Base-by-base conservation (phyloP, 2,888 invertebrate species). In the Eledona agricola region DNA sequence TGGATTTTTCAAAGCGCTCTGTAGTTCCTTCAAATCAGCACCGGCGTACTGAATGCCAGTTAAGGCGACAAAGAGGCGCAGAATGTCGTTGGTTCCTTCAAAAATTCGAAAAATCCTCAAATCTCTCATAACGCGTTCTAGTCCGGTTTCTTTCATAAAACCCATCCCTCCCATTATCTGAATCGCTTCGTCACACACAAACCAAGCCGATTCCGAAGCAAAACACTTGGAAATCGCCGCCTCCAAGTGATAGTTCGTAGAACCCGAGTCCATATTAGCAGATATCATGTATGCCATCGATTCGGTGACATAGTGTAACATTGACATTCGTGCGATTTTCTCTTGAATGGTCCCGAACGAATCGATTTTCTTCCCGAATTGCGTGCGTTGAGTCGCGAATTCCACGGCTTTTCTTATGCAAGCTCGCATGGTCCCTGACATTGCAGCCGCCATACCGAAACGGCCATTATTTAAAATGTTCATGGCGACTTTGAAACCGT, bases 41-140 rank as follows among this genome's bases (percentile, higher is more conserved):
- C 98, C 98, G 26, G 96, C 96, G 80, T 90, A 91, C 79, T 97
- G 93, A 63, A 94, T 88, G 63, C 90, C 96, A 19, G 97, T 97
- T 7, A 99, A 83, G 7, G 97, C 94, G 35, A 99, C 89, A 79
- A 99, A 98, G 34, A 99, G 81, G 19, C 97, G 81, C 60, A 99
- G 83, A 75, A 99, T 96, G 72, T 99, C 99, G 75, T 99, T 99
- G 64, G 96, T 96, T 50, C 96, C 96, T 75, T 96, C 96, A 70
- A 96, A 96, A 67, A 97, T 96, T 78, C 95, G 94, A 77, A 89
- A 96, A 67, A 97, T 97, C 77, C 97, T 97, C 13, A 96, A 96
- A 77, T 97, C 96, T 43, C 96, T 81, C 95, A 96, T 96, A 42
- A 97, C 80, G 69, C 96, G 97, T 75, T 97, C 96, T 0, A 95